Evolutionary conservation across 2,113 vertebrate genomes (phyloP), one percentile per base, ranked within the genome.

Genomic region (Podilymbus podiceps): DNA sequence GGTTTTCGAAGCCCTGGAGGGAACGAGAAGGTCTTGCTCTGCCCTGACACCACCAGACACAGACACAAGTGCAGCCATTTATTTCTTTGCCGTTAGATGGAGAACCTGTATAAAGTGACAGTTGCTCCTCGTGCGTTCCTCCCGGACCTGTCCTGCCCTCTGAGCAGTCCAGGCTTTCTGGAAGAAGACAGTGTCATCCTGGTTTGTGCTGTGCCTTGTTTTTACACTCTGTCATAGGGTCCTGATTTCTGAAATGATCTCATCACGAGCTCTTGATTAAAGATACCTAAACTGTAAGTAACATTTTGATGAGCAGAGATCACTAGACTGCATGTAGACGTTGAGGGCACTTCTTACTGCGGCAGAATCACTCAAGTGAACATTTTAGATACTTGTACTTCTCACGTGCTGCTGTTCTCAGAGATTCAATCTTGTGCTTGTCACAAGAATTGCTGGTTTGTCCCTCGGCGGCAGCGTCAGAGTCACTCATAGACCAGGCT

Each of bases 311-410:
- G 56, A 89, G 55, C 60, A 69, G 80, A 78, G 76, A 59, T 60
- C 60, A 7, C 23, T 3, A 16, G n/a, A 8, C 15, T 18, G 21
- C 49, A 9, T 2, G 55, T 8, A 64, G 62, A 40, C 1, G 1
- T 35, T 22, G 38, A 60, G 35, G 44, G 40, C 73, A 46, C 81
- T 66, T 71, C 62, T 66, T 11, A 17, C 77, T 52, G 81, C 9
- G 2, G 62, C 60, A 75, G 76, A 84, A 50, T 35, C 67, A 33
- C 60, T 69, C 56, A 33, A 76, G 22, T 33, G 73, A 84, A 16
- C 25, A 17, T 35, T 71, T 71, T 3, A 69, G 52, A 33, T 66
- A 20, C 77, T 76, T 67, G 52, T 47, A n/a, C 73, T 47, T 47
- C 73, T 92, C 95, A 27, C 4, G 3, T 75, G 53, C 79, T 81